Evolutionary conservation across 2,797 vertebrate species (phyloP).

Genomic region (Ctenochaetus hawaiiensis): DNA sequence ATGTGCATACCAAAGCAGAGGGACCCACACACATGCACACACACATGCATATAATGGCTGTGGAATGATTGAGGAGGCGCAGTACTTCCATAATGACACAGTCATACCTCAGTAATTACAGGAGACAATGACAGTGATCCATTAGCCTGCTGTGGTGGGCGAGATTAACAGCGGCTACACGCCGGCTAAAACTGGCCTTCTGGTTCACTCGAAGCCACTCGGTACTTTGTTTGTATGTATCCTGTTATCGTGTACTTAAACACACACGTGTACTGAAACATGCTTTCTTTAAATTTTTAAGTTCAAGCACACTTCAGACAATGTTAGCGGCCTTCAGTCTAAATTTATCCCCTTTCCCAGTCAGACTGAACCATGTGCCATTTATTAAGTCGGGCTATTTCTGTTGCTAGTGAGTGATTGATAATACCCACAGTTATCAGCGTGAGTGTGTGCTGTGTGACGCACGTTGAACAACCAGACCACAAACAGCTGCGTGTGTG

Average conservation of each 20-base stretch:
- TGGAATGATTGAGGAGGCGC: constrained; percentile 67
- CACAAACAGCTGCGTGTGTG: too few relatives aligned
- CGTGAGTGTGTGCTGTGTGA: not conserved
- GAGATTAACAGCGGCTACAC: constrained; percentile 36
- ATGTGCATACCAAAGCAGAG: not conserved
- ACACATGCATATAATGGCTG: constrained; percentile 33
- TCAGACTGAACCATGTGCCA: not conserved
- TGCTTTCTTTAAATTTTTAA: constrained; percentile 1
- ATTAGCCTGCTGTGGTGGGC: constrained; percentile 59
- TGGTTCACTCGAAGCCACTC: not conserved
- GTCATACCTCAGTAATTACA: constrained; percentile 74
- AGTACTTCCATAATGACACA: constrained; percentile 63
- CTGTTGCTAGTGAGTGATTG: not conserved
- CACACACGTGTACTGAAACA: constrained; percentile 1
- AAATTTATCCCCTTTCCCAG: not conserved
- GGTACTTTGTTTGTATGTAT: not conserved
- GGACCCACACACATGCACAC: constrained; percentile 29
- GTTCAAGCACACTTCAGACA: not conserved
- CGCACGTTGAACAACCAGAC: too few relatives aligned
- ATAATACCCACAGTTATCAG: not conserved
- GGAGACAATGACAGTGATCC: constrained; percentile 71
- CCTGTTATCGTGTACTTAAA: constrained; percentile 31
- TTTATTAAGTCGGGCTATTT: not conserved
- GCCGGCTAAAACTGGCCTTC: constrained; percentile 12
- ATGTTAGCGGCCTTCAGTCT: not conserved